phyloP scores from a whole-genome alignment of 2,888 invertebrate species.

The Ametastegia equiseti region DNA sequence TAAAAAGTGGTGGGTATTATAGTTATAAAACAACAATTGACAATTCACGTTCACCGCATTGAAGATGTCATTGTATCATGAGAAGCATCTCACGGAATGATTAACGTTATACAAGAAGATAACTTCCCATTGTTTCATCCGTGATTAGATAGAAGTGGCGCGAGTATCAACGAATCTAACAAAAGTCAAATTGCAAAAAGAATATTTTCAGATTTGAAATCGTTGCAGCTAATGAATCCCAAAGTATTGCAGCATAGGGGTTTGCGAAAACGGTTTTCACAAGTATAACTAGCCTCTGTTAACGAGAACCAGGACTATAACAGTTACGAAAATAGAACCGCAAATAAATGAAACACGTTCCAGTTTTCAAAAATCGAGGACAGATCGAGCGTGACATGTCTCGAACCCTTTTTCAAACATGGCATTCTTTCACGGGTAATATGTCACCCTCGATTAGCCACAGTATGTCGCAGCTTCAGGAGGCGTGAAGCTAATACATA shows the following conservation, averaged over 20 bases:
- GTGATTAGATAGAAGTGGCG: neutral
- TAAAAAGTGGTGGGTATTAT: slow-evolving; percentile 1
- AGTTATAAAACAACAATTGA: slow-evolving; percentile 3
- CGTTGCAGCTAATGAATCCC: neutral
- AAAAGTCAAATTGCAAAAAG: neutral
- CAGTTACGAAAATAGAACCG: neutral
- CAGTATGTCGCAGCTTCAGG: slow-evolving; percentile 58
- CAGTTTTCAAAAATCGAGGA: slow-evolving; percentile 21
- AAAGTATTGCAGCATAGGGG: neutral
- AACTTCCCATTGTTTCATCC: neutral
- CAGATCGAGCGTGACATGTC: slow-evolving; percentile 40
- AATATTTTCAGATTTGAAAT: neutral
- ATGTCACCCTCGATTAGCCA: slow-evolving; percentile 55
- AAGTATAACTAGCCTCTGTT: neutral
- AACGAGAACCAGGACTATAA: neutral
- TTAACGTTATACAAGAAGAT: neutral
- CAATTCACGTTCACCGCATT: neutral
- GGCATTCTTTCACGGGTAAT: slow-evolving; percentile 35
- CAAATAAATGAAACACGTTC: slow-evolving; percentile 7
- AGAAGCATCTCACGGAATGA: slow-evolving; percentile 7
- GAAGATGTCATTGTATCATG: slow-evolving; percentile 6
- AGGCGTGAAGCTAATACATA: slow-evolving; percentile 35
- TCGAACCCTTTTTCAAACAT: slow-evolving; percentile 49
- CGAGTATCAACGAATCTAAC: too few relatives aligned
- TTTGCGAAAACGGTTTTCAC: neutral